These are phyloP conservation scores for Andrena cerasifolii DNA, from an alignment of 1,140 invertebrate genomes.

Conservation along the genomic window DNA sequence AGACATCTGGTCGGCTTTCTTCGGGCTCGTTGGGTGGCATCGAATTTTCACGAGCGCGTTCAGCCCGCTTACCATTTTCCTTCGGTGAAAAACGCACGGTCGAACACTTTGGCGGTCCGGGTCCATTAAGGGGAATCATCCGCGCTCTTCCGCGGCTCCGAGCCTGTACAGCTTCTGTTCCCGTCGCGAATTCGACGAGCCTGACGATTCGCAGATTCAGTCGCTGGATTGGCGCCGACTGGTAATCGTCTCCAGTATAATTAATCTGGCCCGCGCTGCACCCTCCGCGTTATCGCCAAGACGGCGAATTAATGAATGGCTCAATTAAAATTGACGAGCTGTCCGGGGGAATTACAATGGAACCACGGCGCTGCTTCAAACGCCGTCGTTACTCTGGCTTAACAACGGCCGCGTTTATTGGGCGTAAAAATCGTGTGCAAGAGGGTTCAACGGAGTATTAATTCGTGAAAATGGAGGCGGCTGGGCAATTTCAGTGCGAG, in stretches of 20 bases:
- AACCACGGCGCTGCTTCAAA: not conserved
- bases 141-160: not conserved
- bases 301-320: no score
- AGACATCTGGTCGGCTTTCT: not conserved
- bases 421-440: not conserved
- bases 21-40: not conserved
- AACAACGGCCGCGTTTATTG: not conserved
- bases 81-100: not conserved
- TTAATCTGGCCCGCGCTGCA: not conserved
- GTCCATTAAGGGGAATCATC: conserved; percentile 21
- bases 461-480: not conserved
- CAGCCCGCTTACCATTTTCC: no score
- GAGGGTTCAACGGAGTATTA: conserved; percentile 9
- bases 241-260: not conserved
- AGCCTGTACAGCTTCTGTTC: no score
- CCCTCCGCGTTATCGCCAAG: no score
- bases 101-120: conserved; percentile 5
- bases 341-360: not conserved
- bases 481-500: not conserved
- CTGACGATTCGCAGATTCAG: no score
- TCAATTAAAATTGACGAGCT: not conserved
- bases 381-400: not conserved
- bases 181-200: no score
- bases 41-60: not conserved
- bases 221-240: no score